Base-by-base conservation (phyloP, 2,797 vertebrate genomes). In the Coracias cyanogaster region DNA sequence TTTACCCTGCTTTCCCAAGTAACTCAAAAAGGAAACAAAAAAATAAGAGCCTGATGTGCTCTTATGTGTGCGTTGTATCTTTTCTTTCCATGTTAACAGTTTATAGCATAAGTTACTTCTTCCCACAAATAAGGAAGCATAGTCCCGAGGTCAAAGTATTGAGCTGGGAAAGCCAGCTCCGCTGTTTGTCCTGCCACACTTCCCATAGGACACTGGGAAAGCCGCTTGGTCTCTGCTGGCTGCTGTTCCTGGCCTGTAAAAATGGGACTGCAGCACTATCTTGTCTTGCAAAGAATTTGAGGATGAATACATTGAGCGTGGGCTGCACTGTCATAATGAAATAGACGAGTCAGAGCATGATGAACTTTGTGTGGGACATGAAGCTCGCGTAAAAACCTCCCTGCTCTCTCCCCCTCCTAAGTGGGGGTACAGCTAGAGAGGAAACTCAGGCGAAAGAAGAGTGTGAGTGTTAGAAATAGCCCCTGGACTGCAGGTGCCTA, bases 351-450 rank as follows among this genome's bases (percentile, higher is more conserved):
- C 91, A 94, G 95, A 93, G 83, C 74, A 77, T 84, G 91, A 84
- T 61, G 86, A 96, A 94, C 89, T 93, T 67, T 64, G 93, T 94
- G 93, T 94, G 91, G 89, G 81, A 94, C 94, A 81, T 0, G 72
- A 86, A 92, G 93, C 7, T 83, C 58, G 43, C 54, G 16, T 5
- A 54, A 70, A 86, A 73, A 15, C 9, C 41, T 78, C 72, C 57
- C 33, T 71, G 15, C 33, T 95, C 20, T 73, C 64, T 89, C 72
- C 41, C 33, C 74, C 74, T 82, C 89, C 86, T 71, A 72, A 82
- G 31, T 17, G 8, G 2, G 58, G 7, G n/a, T 20, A 7, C 89
- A 89, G 41, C 25, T 51, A 46, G 60, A 67, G 74, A 51, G 87
- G 76, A 77, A 91, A 64, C 17, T 31, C 1, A 33, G 48, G 82